Percentiles rank a stretch among this genome's conserved stretches.
Evolutionary conservation across 2,113 vertebrate genomes (phyloP).

Genomic region (Corydoras maculifer): DNA sequence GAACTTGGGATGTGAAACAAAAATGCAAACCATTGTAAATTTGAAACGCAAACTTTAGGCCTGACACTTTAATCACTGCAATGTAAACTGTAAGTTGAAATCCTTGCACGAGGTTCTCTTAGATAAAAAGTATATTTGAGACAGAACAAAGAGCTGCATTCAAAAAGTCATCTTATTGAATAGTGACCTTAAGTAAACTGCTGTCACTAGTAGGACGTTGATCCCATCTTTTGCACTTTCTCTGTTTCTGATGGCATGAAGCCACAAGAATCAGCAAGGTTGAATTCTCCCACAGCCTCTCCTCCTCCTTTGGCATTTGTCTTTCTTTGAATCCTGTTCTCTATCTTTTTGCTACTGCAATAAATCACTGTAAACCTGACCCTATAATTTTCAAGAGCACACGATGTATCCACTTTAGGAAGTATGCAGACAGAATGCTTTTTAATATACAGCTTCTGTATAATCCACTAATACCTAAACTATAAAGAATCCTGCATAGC

Average conservation of each 20-base stretch:
- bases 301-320: constrained; percentile 18
- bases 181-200: constrained; percentile 10
- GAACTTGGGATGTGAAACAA: no score
- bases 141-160: neutral
- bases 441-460: constrained; percentile 1
- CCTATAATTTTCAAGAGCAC: constrained; percentile 25
- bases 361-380: constrained; percentile 14
- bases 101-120: no score
- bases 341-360: neutral
- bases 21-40: no score
- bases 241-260: constrained; percentile 5
- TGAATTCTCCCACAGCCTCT: constrained; percentile 16
- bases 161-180: constrained; percentile 17
- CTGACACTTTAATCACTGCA: no score
- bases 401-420: constrained; percentile 23
- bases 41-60: no score
- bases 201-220: constrained; percentile 11
- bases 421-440: constrained; percentile 20
- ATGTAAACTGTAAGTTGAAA: no score
- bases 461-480: no score
- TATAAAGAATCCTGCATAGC: no score
- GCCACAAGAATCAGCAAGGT: constrained; percentile 9
- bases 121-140: no score
- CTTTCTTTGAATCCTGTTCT: constrained; percentile 2
- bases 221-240: neutral